These are phyloP conservation scores for Tinea trinotella DNA, from an alignment of 2,888 invertebrate species.

Conservation along the genomic window DNA sequence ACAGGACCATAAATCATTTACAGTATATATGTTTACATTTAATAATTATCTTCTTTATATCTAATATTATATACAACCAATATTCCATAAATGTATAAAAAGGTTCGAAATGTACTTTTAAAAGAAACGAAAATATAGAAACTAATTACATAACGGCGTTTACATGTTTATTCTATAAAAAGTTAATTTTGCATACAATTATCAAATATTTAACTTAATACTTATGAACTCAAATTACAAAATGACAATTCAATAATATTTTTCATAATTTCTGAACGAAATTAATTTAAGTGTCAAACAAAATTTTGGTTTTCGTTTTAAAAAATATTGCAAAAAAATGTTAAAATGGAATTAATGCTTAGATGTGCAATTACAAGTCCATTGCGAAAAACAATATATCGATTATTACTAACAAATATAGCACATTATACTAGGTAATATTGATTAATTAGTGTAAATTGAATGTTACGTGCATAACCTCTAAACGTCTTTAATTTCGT, in stretches of 20 bases:
- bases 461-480: conserved; percentile 52
- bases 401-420: conserved; percentile 53
- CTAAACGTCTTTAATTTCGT: conserved; percentile 24
- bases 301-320: conserved; percentile 7
- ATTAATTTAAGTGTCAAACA: conserved; percentile 7
- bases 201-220: too few species aligned
- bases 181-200: too few species aligned
- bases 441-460: conserved; percentile 20
- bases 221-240: too few species aligned
- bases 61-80: too few species aligned
- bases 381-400: conserved; percentile 48
- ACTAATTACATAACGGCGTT: too few species aligned
- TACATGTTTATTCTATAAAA: too few species aligned
- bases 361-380: conserved; percentile 55
- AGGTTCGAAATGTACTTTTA: too few species aligned
- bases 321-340: conserved; percentile 43
- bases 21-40: too few species aligned
- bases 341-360: conserved; percentile 67
- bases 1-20: too few species aligned
- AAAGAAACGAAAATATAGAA: too few species aligned
- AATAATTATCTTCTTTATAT: too few species aligned
- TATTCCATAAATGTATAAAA: too few species aligned
- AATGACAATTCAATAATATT: not conserved
- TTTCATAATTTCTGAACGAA: conserved; percentile 1
- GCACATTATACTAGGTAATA: conserved; percentile 59